Conservation (phyloP, 1,140 invertebrate genomes). For the Physella acuta region DNA sequence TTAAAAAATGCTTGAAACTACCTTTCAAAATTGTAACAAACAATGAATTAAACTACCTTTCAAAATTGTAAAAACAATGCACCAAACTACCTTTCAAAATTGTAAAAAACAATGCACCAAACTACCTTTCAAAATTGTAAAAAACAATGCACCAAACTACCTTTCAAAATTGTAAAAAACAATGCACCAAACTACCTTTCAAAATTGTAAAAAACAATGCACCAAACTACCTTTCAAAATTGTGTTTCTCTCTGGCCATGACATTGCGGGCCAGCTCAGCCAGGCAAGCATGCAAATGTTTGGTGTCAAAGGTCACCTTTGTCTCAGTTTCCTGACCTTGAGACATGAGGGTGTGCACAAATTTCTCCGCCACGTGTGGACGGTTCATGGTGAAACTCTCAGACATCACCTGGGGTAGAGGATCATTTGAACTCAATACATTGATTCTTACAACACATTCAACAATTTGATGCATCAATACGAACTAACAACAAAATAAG, state of each 20-base stretch:
- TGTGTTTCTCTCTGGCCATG: constrained; percentile 52
- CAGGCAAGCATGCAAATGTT: constrained; percentile 50
- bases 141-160: too few species aligned
- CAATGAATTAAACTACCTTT: too few species aligned
- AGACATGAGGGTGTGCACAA: constrained; percentile 46
- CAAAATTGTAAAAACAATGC: too few species aligned
- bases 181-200: too few species aligned
- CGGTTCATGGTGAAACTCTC: constrained; percentile 56
- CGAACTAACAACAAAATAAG: too few species aligned
- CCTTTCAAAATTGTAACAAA: too few species aligned
- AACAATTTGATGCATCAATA: background rate
- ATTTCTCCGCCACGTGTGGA: constrained; percentile 55
- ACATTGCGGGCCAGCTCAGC: constrained; percentile 44
- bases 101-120: too few species aligned
- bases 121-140: too few species aligned
- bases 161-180: too few species aligned
- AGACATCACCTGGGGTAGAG: constrained; percentile 51
- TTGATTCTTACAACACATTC: background rate
- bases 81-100: too few species aligned
- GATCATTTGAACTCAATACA: background rate
- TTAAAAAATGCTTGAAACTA: too few species aligned
- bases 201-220: too few species aligned
- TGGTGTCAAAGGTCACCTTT: constrained; percentile 37
- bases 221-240: constrained; percentile 59
- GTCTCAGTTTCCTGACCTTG: constrained; percentile 39